These are phyloP conservation scores for Otus scops DNA, from an alignment of 2,797 vertebrate genomes.

Conservation along the genomic window DNA sequence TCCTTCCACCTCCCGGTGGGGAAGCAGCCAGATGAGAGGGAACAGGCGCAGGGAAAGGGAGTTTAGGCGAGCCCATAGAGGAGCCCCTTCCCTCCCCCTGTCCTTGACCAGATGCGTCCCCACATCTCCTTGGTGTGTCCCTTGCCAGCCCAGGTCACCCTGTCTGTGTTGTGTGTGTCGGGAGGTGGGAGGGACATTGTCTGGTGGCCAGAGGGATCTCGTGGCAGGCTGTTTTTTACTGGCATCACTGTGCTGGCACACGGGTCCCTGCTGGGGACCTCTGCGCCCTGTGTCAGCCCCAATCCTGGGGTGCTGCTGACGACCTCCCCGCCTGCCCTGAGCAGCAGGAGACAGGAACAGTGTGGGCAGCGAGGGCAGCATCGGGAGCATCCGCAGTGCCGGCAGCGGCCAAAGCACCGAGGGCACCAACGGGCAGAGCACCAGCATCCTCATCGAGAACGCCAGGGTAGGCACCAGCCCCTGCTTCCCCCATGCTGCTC, in stretches of 20 bases:
- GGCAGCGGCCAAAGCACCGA: constrained; percentile 96
- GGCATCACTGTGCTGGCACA: neutral
- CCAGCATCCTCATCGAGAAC: constrained; percentile 75
- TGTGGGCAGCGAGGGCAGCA: constrained; percentile 91
- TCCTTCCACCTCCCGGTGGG: neutral
- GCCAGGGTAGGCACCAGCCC: constrained; percentile 67
- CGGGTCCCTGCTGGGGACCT: neutral
- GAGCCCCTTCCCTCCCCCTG: neutral
- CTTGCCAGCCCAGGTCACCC: neutral
- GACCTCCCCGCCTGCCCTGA: neutral
- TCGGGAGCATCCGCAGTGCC: constrained; percentile 92
- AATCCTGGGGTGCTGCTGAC: neutral
- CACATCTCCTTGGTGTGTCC: neutral
- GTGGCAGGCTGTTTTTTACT: neutral
- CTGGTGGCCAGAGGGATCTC: neutral
- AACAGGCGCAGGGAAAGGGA: neutral
- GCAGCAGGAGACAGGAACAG: constrained; percentile 88
- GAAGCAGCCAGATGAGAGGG: neutral
- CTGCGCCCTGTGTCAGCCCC: neutral
- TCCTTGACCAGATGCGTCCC: neutral
- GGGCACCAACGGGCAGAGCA: constrained; percentile 81
- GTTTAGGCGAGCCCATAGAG: neutral
- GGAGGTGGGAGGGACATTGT: neutral
- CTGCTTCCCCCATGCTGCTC: neutral
- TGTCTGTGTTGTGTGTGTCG: neutral